Evolutionary conservation across 2,888 invertebrate genomes (phyloP), one percentile per base, ranked within the genome.

Genomic region (Leptodirus hochenwartii): DNA sequence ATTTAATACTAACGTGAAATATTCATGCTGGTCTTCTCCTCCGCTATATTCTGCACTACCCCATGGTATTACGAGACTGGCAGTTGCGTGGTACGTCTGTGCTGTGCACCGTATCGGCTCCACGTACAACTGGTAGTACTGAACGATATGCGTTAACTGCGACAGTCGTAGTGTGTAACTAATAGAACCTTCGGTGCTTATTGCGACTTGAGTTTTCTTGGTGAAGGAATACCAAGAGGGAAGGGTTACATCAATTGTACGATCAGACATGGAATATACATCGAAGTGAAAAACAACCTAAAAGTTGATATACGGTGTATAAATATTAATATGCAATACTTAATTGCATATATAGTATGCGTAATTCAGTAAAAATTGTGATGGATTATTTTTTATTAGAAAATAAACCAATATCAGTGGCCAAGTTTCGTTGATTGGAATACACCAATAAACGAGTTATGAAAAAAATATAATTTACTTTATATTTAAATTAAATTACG

Each of bases 31-130:
- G 34, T 69, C 65, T 37, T 71, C n/a, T n/a, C n/a, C n/a, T n/a
- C n/a, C n/a, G n/a, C n/a, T n/a, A n/a, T n/a, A n/a, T n/a, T n/a
- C n/a, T n/a, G n/a, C 62, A 27, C 61, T 51, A 1, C 65, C 66
- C 78, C 78, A 78, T 0, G 77, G 75, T 1, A 70, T 63, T 28
- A 63, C 60, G 4, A 76, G 41, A 39, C 65, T 66, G 0, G 66
- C 67, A 0, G 69, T 62, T 0, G 69, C 63, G 34, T 73, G 69
- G 44, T 68, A 62, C 12, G 41, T 28, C 12, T 54, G 47, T 22
- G 53, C 54, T 22, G 60, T 59, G 34, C 58, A 60, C 1, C 50
- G 45, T 1, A 52, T 43, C 1, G 74, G 64, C 36, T 69, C 66
- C 1, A 77, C 56, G 37, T 61, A 51, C n/a, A 77, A 43, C 13